These are phyloP conservation scores for Eulemur mongoz DNA, from an alignment of 2,797 vertebrate genomes.

Conservation along the genomic window DNA sequence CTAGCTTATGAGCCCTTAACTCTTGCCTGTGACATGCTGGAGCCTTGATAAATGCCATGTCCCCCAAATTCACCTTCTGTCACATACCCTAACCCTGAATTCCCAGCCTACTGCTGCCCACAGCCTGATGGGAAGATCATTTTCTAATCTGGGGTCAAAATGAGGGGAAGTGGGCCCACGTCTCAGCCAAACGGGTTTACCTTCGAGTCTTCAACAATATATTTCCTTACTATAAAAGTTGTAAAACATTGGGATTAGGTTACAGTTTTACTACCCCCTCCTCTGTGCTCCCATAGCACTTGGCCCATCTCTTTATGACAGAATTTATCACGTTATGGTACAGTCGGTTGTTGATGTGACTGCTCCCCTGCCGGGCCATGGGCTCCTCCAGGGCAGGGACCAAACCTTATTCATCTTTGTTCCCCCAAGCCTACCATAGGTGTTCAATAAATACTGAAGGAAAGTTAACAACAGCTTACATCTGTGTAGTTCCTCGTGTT, in stretches of 20 bases:
- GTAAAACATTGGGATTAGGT: slow-evolving; percentile 59
- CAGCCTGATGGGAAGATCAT: neutral
- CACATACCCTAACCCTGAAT: slow-evolving; percentile 25
- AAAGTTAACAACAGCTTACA: slow-evolving; percentile 41
- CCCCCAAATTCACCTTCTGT: neutral
- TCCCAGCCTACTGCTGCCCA: neutral
- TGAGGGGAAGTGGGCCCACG: slow-evolving; percentile 42
- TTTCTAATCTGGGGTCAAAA: slow-evolving; percentile 53
- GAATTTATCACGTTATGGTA: slow-evolving; percentile 63
- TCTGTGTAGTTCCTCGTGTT: slow-evolving; percentile 46
- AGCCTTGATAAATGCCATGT: neutral
- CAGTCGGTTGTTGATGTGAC: slow-evolving; percentile 28
- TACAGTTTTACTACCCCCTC: slow-evolving; percentile 48
- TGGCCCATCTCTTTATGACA: slow-evolving; percentile 46
- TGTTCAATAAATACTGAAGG: slow-evolving; percentile 58
- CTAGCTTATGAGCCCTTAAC: neutral
- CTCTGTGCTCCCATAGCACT: slow-evolving; percentile 34
- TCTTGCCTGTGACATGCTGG: neutral
- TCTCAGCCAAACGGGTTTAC: slow-evolving; percentile 46
- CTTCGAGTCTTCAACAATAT: slow-evolving; percentile 50
- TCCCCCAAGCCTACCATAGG: slow-evolving; percentile 46
- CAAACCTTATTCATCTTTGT: slow-evolving; percentile 58
- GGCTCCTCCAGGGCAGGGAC: slow-evolving; percentile 46
- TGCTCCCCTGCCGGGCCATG: neutral
- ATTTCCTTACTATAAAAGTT: slow-evolving; percentile 65